These are phyloP conservation scores for silkworm (Bombyx mori) DNA, from an alignment of 1,140 invertebrate genomes.

Conservation along the genomic window DNA sequence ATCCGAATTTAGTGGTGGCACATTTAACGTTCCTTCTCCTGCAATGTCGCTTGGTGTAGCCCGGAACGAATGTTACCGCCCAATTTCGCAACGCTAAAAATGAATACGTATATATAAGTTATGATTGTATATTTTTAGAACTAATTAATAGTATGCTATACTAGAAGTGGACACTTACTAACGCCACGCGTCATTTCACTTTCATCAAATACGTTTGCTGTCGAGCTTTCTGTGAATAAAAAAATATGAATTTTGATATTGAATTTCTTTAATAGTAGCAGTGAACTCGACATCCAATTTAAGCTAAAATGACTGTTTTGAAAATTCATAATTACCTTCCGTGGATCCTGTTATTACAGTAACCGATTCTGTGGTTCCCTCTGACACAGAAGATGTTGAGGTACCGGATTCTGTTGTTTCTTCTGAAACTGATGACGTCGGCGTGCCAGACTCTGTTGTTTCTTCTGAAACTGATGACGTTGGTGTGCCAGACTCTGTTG, in stretches of 20 bases:
- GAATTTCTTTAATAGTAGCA: neutral
- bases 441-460: neutral
- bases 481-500: constrained; percentile 4
- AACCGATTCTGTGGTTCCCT: constrained; percentile 14
- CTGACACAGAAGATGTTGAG: constrained; percentile 11
- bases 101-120: neutral
- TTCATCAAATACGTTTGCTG: neutral
- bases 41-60: neutral
- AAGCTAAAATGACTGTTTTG: neutral
- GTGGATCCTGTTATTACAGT: constrained; percentile 11
- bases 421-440: constrained; percentile 6
- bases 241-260: neutral
- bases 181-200: constrained; percentile 1
- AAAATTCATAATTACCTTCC: neutral
- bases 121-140: neutral
- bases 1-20: constrained; percentile 83
- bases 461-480: neutral
- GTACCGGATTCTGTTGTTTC: constrained; percentile 2
- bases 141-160: neutral
- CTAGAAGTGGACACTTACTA: neutral
- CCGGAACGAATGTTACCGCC: constrained; percentile 18
- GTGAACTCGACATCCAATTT: too few species aligned
- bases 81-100: constrained; percentile 26
- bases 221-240: constrained; percentile 3
- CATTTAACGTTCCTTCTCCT: constrained; percentile 68